Evolutionary conservation across 1,140 invertebrate species (phyloP).

Genomic region (Caenorhabditis briggsae): DNA sequence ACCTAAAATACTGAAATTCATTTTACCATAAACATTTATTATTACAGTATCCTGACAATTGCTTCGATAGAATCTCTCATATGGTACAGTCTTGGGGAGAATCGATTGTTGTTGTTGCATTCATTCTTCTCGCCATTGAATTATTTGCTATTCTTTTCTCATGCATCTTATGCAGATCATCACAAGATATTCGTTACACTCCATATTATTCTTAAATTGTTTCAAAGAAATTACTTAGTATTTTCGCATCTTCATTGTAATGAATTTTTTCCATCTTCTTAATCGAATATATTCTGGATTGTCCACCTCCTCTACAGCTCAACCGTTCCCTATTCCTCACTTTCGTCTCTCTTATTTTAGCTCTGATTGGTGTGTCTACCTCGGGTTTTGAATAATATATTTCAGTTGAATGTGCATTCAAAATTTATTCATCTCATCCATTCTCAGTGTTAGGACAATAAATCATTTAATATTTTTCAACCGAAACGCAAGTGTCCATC

Average conservation of each 20-base stretch:
- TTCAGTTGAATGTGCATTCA: background rate
- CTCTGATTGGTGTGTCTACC: slow-evolving; percentile 18
- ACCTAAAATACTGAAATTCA: no score
- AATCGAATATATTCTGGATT: background rate
- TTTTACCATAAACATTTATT: background rate
- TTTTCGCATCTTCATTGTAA: background rate
- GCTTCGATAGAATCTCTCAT: slow-evolving; percentile 68
- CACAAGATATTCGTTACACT: slow-evolving; percentile 72
- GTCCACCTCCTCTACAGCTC: background rate
- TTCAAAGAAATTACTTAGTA: no score
- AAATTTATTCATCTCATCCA: background rate
- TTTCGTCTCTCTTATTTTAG: background rate
- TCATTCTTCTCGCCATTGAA: slow-evolving; percentile 72
- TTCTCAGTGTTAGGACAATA: background rate
- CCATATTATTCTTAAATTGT: slow-evolving; percentile 71
- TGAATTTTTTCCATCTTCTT: no score
- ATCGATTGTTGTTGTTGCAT: slow-evolving; percentile 68
- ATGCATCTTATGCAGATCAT: slow-evolving; percentile 73
- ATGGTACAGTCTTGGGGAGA: slow-evolving; percentile 71
- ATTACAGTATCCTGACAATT: slow-evolving; percentile 68
- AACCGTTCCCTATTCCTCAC: slow-evolving; percentile 13
- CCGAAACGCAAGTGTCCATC: slow-evolving; percentile 56
- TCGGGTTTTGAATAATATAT: slow-evolving; percentile 4
- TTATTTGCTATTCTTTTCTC: slow-evolving; percentile 74
- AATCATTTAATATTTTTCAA: background rate